Base-by-base conservation (phyloP, 2,113 vertebrate genomes). In the Corapipo altera region DNA sequence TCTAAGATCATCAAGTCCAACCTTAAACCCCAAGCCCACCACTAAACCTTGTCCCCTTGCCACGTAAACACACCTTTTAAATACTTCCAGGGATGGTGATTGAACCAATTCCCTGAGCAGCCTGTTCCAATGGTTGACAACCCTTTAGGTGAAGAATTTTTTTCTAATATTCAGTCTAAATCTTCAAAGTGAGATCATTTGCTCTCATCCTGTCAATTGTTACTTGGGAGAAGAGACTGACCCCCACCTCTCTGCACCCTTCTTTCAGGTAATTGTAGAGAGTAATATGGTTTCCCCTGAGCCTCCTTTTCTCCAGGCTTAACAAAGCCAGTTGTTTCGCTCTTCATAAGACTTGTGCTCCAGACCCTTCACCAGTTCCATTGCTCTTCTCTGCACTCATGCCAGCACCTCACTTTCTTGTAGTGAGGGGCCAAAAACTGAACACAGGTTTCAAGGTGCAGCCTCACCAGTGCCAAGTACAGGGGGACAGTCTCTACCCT, bases 311-410 rank as follows among this genome's bases (percentile, higher is more conserved):
- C 52, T 48, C n/a, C 39, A 41, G 12, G 28, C 61, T 43, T 30
- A 64, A 43, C 27, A 41, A 14, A 7, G 18, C 52, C 43, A 78
- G 23, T 17, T 72, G 26, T 52, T 28, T 52, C 27, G 26, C 24
- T 79, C 22, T 11, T 67, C 33, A 6, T 8, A 1, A 52, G 21
- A 11, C 21, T 9, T 35, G 6, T 73, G 39, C n/a, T 78, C 24
- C 67, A 35, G 16, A 79, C 9, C 30, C 18, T 74, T 91, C 46
- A 33, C 3, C 22, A 67, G 39, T 35, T 48, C 48, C 0, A 0
- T 0, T 48, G 3, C 12, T 16, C 26, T 61, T 61, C 59, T 79
- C 15, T 62, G 7, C 22, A 85, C 12, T 1, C 0, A 0, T 15
- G 73, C 9, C 48, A 67, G 24, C 15, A 19, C 9, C 28, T 62